Percentiles rank a stretch among this genome's conserved stretches.
phyloP scores from a whole-genome alignment of 53 echinoderm and acorn worm species.

The Luidia sarsii region DNA sequence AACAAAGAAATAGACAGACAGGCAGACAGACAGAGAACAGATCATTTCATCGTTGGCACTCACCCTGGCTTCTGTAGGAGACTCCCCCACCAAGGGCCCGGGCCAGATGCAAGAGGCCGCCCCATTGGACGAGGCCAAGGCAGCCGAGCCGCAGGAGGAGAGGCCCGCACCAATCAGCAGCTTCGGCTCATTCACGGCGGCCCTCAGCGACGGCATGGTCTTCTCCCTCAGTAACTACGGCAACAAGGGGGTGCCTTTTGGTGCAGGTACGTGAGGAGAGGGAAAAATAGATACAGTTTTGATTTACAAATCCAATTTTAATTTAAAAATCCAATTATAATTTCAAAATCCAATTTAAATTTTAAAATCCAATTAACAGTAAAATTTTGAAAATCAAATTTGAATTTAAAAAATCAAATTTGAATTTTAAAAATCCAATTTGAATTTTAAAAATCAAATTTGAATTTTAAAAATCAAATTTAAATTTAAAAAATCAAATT shows the following conservation, averaged over 20 bases:
- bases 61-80: neutral
- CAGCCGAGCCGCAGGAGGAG: slow-evolving; percentile 44
- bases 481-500: no score
- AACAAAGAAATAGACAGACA: no score
- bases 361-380: no score
- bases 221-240: slow-evolving; percentile 91
- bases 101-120: slow-evolving; percentile 8
- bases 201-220: slow-evolving; percentile 93
- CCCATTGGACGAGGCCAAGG: slow-evolving; percentile 27
- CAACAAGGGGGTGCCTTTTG: slow-evolving; percentile 58
- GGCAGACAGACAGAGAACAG: no score
- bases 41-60: neutral
- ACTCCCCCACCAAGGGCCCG: slow-evolving; percentile 41
- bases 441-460: no score
- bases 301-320: neutral
- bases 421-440: no score
- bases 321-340: neutral
- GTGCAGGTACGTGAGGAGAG: no score
- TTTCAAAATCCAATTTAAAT: no score
- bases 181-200: slow-evolving; percentile 91
- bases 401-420: no score
- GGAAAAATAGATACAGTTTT: neutral
- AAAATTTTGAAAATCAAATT: no score
- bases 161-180: slow-evolving; percentile 68
- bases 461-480: no score